Evolutionary conservation across 1,140 invertebrate species (phyloP).

Genomic region (Dinoponera quadriceps): DNA sequence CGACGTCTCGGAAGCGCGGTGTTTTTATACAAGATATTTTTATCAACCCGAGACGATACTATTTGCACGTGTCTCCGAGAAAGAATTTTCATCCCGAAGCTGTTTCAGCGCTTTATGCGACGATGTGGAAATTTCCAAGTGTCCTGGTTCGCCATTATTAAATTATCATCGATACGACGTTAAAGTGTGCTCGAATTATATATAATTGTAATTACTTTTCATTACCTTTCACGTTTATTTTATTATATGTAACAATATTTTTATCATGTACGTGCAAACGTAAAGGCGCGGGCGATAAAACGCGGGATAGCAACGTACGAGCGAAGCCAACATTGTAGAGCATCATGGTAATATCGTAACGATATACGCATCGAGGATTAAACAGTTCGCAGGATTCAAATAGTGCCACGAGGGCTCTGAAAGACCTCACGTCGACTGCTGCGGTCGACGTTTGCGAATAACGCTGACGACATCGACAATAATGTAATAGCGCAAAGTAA

Average conservation of each 20-base stretch:
- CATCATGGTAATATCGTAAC: constrained; percentile 16
- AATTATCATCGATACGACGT: background rate
- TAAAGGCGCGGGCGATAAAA: background rate
- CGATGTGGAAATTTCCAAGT: background rate
- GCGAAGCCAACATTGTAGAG: background rate
- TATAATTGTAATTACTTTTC: background rate
- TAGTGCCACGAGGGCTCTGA: constrained; percentile 58
- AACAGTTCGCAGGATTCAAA: constrained; percentile 37
- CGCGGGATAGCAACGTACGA: background rate
- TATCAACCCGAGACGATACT: no score
- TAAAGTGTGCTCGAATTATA: background rate
- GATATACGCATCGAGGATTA: constrained; percentile 19
- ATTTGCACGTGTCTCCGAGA: no score
- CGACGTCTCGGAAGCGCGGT: no score
- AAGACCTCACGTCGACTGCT: constrained; percentile 64
- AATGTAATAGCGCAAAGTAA: constrained; percentile 77
- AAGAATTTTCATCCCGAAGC: no score
- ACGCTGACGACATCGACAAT: constrained; percentile 75
- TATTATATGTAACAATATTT: no score
- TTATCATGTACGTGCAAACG: no score
- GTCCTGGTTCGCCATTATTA: background rate
- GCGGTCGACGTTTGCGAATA: constrained; percentile 66
- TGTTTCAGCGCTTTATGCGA: no score
- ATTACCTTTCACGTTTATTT: no score
- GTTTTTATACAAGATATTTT: no score